Percentiles rank a stretch among this genome's conserved stretches.
phyloP scores from a whole-genome alignment of 2,113 vertebrate genomes.

The Alectura lathami region DNA sequence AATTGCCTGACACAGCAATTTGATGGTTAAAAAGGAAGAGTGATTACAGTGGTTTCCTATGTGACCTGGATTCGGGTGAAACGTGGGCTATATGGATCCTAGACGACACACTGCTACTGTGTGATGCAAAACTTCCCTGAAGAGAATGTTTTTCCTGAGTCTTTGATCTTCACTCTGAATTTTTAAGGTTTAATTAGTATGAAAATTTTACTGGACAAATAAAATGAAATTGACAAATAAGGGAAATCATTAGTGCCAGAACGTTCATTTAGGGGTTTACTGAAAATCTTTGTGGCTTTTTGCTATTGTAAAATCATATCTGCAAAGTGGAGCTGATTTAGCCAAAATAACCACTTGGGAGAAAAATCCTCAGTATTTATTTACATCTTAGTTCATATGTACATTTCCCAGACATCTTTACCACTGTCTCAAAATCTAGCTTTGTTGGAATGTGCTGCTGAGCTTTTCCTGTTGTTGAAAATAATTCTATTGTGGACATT shows the following conservation, averaged over 20 bases:
- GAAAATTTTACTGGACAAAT: not conserved
- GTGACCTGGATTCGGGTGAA: not conserved
- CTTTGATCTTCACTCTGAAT: not conserved
- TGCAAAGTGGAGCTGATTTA: not conserved
- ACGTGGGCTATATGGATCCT: not conserved
- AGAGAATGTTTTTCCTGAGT: not conserved
- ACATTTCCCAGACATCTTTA: not conserved
- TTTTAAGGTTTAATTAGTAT: not conserved
- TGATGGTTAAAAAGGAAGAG: not conserved
- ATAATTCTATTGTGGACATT: not conserved
- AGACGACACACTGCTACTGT: not conserved
- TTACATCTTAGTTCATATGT: not conserved
- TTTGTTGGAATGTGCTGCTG: not conserved
- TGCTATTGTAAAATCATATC: not conserved
- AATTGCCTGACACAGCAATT: not conserved
- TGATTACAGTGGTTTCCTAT: not conserved
- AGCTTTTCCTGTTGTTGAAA: not conserved
- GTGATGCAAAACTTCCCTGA: not conserved
- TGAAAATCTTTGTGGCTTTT: not conserved
- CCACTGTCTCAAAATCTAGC: not conserved
- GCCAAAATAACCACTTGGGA: not conserved
- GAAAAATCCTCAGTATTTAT: not conserved
- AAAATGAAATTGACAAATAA: not conserved
- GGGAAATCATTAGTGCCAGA: not conserved
- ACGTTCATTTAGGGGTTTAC: not conserved